Base-by-base conservation (phyloP, 1,140 invertebrate genomes). In the Pollicipes pollicipes region DNA sequence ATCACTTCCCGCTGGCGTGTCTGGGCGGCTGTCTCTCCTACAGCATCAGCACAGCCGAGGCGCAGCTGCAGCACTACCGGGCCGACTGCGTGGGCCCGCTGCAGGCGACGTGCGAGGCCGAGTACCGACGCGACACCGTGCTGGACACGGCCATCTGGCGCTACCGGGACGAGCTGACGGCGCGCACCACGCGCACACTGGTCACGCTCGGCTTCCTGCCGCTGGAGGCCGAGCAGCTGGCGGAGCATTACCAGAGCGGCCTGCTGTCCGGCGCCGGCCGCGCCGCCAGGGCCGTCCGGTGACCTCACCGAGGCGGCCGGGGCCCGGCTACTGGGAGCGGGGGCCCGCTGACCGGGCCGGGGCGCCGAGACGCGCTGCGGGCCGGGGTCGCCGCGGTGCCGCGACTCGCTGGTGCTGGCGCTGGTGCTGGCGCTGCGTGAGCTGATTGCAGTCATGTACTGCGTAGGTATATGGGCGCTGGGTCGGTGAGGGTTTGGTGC, bases 31-130 rank as follows among this genome's bases (percentile, higher is more conserved):
- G 93, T 79, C 90, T 90, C 27, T 91, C 90, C 29, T 95, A 90
- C 80, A 84, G 90, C 17, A 87, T 96, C 71, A 86, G 90, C 73
- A 90, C 88, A 1, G 82, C 84, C 67, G 87, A 91, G 73, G 94
- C 93, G 13, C 90, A 96, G 73, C 81, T 97, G 74, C 91, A 96
- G 78, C 94, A 97, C 78, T 97, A 96, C 80, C 84, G 93, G 35
- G 90, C 90, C 24, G 90, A 94, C 76, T 97, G 94, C 80, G 91
- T 95, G 21, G 90, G 88, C 71, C 91, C 90, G 24, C 79, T 95
- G 73, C 91, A 90, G 80, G 93, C 94, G 79, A 82, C 84, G 32
- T 96, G 93, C 80, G 77, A 80, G 69, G 84, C 87, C 27, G 88
- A 93, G 75, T 93, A 88, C 77, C 83, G 90, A 30, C 87, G 89